Evolutionary conservation across 1,140 invertebrate genomes (phyloP).

Genomic region (Bombus affinis): DNA sequence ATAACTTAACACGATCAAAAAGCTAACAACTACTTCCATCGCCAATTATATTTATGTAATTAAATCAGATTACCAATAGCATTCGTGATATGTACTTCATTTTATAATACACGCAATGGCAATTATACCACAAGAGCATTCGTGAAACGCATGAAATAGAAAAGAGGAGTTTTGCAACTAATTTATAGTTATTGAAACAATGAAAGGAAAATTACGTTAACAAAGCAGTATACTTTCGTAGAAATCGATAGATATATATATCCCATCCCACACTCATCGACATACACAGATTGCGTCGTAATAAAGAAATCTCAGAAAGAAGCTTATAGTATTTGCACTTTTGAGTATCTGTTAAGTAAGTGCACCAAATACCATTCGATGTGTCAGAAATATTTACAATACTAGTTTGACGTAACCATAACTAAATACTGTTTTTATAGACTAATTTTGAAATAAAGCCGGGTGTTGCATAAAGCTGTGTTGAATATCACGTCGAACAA

Average conservation of each 20-base stretch:
- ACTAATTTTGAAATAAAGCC: neutral
- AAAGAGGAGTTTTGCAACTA: neutral
- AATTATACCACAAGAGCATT: slow-evolving; percentile 32
- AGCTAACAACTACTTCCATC: neutral
- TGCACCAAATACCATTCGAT: neutral
- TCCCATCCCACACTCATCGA: slow-evolving; percentile 50
- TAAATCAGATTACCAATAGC: neutral
- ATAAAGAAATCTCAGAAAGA: neutral
- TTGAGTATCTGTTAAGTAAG: neutral
- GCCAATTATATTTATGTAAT: neutral
- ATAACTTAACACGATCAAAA: neutral
- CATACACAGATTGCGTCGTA: neutral
- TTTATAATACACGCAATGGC: neutral
- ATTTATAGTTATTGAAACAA: neutral
- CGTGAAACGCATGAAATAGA: neutral
- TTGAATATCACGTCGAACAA: neutral
- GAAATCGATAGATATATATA: neutral
- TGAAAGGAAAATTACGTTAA: neutral
- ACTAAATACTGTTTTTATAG: neutral
- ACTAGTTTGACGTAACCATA: neutral
- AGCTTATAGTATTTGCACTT: neutral
- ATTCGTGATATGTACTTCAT: neutral
- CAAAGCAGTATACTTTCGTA: neutral
- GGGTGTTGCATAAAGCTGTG: slow-evolving; percentile 13
- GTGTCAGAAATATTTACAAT: slow-evolving; percentile 14